Conservation (phyloP, 2,113 vertebrate genomes). For the Dipodomys stephensi region DNA sequence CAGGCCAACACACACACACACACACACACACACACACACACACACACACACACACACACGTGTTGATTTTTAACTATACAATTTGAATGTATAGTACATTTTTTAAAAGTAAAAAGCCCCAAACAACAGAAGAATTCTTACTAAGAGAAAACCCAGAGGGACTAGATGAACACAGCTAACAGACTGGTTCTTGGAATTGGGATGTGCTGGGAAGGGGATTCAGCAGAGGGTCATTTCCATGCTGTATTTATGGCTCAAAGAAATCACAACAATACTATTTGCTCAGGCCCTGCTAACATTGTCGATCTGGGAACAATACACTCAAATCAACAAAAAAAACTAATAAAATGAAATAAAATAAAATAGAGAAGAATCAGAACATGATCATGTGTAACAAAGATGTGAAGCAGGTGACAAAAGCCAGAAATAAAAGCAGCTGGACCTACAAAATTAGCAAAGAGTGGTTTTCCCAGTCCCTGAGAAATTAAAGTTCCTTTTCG, state of each 20-base stretch:
- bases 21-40: no score
- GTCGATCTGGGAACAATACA: no score
- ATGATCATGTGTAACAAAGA: background rate
- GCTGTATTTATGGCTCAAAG: background rate
- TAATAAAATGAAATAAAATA: no score
- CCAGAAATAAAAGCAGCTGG: background rate
- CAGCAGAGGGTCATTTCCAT: background rate
- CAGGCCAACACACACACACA: no score
- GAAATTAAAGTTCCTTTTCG: background rate
- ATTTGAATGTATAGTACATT: background rate
- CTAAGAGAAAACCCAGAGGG: background rate
- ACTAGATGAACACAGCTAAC: background rate
- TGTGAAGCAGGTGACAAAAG: background rate
- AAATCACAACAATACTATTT: background rate
- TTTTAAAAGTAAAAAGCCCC: constrained; percentile 4
- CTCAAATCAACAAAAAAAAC: no score
- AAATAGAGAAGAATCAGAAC: background rate
- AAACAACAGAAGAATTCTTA: background rate
- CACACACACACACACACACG: no score
- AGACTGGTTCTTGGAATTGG: background rate
- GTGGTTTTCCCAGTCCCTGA: no score
- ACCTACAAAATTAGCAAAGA: background rate
- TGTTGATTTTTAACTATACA: background rate
- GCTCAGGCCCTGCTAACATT: no score
- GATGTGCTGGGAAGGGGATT: background rate